Evolutionary conservation across 2,888 invertebrate genomes (phyloP).

Genomic region (Ectemnius lituratus): DNA sequence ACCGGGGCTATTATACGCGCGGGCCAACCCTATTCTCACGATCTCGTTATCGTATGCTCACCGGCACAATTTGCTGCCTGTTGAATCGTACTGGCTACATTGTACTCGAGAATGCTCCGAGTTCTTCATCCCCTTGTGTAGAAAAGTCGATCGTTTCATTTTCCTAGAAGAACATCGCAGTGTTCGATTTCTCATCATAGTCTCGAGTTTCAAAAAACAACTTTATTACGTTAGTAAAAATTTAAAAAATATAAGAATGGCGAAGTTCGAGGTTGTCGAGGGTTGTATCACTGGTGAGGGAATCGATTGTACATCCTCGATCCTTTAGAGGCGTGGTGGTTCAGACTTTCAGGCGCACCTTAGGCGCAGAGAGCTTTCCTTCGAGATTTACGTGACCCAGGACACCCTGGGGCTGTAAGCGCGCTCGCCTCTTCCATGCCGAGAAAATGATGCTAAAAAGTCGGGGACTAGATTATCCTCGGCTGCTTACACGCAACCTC

Average conservation of each 20-base stretch:
- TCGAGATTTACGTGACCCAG: slow-evolving; percentile 60
- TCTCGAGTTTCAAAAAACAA: too few species aligned
- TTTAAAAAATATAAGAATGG: too few species aligned
- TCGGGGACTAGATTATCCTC: slow-evolving; percentile 49
- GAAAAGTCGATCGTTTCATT: too few species aligned
- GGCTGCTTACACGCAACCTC: slow-evolving; percentile 41
- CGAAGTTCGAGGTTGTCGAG: too few species aligned
- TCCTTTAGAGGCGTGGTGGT: too few species aligned
- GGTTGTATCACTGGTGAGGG: too few species aligned
- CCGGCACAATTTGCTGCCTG: slow-evolving; percentile 49
- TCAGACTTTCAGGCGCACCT: background rate
- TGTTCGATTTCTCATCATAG: too few species aligned
- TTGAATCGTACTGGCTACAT: slow-evolving; percentile 41
- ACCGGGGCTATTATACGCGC: too few species aligned
- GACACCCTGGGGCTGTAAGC: background rate
- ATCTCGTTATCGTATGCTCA: slow-evolving; percentile 5
- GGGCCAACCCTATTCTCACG: background rate
- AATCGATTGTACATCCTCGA: too few species aligned
- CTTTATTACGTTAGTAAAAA: too few species aligned
- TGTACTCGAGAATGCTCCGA: background rate
- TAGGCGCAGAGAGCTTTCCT: slow-evolving; percentile 49
- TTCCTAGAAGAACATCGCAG: too few species aligned
- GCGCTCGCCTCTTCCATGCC: slow-evolving; percentile 5
- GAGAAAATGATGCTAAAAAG: slow-evolving; percentile 36
- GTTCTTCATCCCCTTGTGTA: too few species aligned